These are phyloP conservation scores for Encarsia formosa DNA, from an alignment of 2,888 invertebrate species.

Conservation along the genomic window DNA sequence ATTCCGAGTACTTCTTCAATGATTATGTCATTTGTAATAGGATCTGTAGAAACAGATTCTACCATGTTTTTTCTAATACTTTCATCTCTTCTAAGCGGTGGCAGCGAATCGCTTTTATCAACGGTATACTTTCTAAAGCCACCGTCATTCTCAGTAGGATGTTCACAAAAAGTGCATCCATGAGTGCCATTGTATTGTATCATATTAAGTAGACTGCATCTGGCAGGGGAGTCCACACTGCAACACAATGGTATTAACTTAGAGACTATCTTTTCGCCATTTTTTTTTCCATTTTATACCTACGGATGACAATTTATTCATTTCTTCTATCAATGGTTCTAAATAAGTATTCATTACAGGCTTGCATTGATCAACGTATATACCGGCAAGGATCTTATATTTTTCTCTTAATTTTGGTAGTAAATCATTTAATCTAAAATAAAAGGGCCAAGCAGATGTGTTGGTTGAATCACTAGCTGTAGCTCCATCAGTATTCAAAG, in stretches of 20 bases:
- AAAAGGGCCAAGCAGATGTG: slow-evolving; percentile 2
- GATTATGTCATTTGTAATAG: too few relatives aligned
- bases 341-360: slow-evolving; percentile 27
- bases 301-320: slow-evolving; percentile 17
- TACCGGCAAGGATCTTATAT: slow-evolving; percentile 23
- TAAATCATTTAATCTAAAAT: slow-evolving; percentile 19
- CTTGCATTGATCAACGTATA: slow-evolving; percentile 25
- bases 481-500: slow-evolving; percentile 4
- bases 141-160: slow-evolving; percentile 3
- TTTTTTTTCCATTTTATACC: slow-evolving; percentile 15
- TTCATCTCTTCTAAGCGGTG: too few relatives aligned
- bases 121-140: background rate
- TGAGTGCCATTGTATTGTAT: slow-evolving; percentile 24
- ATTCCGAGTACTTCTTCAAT: too few relatives aligned
- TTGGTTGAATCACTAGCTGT: background rate
- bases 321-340: slow-evolving; percentile 19
- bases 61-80: too few relatives aligned
- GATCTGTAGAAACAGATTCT: too few relatives aligned
- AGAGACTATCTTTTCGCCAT: slow-evolving; percentile 2
- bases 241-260: background rate
- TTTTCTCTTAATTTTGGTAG: slow-evolving; percentile 21
- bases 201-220: slow-evolving; percentile 22
- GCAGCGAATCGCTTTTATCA: too few relatives aligned
- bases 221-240: slow-evolving; percentile 21
- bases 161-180: slow-evolving; percentile 26